Conservation (phyloP, 2,888 invertebrate genomes). For the Germaria angustata region DNA sequence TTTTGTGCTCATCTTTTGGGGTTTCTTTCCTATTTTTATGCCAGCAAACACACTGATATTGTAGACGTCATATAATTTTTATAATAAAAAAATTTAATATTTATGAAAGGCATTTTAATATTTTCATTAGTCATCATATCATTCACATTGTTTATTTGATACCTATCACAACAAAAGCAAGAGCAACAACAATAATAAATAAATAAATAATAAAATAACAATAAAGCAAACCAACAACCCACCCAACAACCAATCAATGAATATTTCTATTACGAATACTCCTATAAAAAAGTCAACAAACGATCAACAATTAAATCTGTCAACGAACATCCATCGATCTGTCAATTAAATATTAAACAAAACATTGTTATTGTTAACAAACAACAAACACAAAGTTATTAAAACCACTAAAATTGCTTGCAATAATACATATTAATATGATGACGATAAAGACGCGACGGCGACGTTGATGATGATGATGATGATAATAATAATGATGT, state of each 20-base stretch:
- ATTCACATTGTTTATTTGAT: constrained; percentile 46
- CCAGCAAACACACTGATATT: background rate
- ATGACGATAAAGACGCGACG: too few relatives aligned
- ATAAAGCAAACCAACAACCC: constrained; percentile 6
- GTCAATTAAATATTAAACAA: constrained; percentile 15
- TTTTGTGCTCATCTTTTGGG: background rate
- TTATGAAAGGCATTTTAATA: background rate
- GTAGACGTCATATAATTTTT: constrained; percentile 20
- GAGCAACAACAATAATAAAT: background rate
- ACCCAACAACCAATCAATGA: constrained; percentile 14
- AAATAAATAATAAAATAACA: too few relatives aligned
- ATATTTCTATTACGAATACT: background rate
- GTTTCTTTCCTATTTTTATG: background rate
- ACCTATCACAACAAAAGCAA: constrained; percentile 39
- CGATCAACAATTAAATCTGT: constrained; percentile 46
- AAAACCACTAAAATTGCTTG: constrained; percentile 4
- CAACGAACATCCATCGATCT: constrained; percentile 26
- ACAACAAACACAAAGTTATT: background rate
- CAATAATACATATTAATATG: background rate
- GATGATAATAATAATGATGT: constrained; percentile 17
- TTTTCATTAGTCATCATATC: constrained; percentile 41
- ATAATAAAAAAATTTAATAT: constrained; percentile 18
- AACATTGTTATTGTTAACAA: constrained; percentile 23
- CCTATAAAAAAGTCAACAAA: background rate
- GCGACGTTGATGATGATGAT: background rate